These are phyloP conservation scores for Muricea muricata DNA, from an alignment of 92 coral and sea anemone genomes.

Conservation along the genomic window DNA sequence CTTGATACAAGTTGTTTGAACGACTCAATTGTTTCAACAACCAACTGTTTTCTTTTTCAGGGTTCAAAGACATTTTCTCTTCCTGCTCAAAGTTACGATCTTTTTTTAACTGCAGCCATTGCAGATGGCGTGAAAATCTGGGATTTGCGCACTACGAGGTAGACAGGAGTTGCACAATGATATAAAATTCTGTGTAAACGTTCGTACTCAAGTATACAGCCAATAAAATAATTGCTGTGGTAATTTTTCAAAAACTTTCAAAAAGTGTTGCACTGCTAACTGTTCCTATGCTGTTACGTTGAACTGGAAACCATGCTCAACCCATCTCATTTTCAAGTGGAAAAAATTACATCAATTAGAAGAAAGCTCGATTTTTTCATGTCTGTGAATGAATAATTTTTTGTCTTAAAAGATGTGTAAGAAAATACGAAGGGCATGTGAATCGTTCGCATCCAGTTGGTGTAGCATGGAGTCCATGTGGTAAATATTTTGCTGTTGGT, in stretches of 20 bases:
- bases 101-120: slow-evolving; percentile 91
- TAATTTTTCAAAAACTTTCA: no score
- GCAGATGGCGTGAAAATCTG: slow-evolving; percentile 93
- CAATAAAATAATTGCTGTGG: no score
- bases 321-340: not conserved
- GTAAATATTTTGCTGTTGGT: slow-evolving; percentile 94
- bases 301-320: no score
- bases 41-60: slow-evolving; percentile 38
- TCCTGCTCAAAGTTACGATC: slow-evolving; percentile 86
- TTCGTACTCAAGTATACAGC: no score
- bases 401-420: slow-evolving; percentile 78
- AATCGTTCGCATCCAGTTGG: slow-evolving; percentile 92
- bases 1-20: no score
- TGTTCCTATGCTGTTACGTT: no score
- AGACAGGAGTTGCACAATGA: not conserved
- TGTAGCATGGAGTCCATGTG: slow-evolving; percentile 92
- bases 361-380: not conserved
- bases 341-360: not conserved
- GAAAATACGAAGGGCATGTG: slow-evolving; percentile 96
- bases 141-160: slow-evolving; percentile 94
- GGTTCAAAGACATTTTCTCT: slow-evolving; percentile 90
- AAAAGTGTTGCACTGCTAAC: no score
- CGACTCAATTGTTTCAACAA: not conserved
- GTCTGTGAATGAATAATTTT: not conserved
- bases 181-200: no score